Evolutionary conservation across 2,797 vertebrate genomes (phyloP).

Genomic region (Okamejei kenojei): DNA sequence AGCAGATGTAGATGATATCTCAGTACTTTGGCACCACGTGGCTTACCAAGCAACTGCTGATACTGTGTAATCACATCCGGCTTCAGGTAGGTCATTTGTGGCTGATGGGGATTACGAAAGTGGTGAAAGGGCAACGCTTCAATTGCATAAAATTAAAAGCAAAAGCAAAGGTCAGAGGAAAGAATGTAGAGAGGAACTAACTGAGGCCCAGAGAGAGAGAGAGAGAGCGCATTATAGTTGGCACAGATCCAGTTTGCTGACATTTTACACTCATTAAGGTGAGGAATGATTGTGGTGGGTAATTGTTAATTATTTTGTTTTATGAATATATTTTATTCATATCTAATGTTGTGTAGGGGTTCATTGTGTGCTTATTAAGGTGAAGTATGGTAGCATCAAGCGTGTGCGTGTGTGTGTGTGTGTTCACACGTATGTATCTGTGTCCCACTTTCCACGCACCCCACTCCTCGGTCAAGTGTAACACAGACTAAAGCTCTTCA

Average conservation of each 20-base stretch:
- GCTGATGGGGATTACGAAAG: neutral
- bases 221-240: conserved; percentile 1
- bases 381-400: neutral
- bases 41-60: too few relatives aligned
- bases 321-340: conserved; percentile 28
- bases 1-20: neutral
- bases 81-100: neutral
- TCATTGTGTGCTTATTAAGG: neutral
- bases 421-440: too few relatives aligned
- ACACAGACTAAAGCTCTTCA: neutral
- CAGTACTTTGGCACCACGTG: neutral
- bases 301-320: conserved; percentile 23
- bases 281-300: conserved; percentile 7
- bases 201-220: neutral
- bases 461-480: neutral
- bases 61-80: neutral
- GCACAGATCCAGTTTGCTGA: neutral
- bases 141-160: neutral
- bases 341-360: neutral
- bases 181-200: neutral
- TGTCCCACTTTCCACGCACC: neutral
- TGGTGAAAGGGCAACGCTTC: neutral
- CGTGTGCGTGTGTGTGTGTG: too few relatives aligned
- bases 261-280: conserved; percentile 14
- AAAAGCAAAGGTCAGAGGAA: neutral